Conservation (phyloP, 2,888 invertebrate species). For the Chelonus formosanus region DNA sequence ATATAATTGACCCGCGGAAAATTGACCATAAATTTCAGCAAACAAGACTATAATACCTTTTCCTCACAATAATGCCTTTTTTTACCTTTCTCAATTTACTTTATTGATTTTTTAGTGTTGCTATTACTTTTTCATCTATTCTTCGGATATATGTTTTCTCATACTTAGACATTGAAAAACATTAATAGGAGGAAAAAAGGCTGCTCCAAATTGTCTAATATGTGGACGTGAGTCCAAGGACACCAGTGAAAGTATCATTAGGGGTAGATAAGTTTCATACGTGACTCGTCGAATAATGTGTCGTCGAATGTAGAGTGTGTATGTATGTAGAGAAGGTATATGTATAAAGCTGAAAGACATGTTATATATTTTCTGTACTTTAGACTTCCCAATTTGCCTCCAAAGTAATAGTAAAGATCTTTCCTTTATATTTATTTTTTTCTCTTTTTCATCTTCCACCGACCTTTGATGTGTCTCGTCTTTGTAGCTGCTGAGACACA, state of each 20-base stretch:
- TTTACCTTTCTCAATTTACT: too few relatives aligned
- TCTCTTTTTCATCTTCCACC: not conserved
- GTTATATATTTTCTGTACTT: slow-evolving; percentile 1
- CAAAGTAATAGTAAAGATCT: slow-evolving; percentile 11
- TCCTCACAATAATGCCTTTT: too few relatives aligned
- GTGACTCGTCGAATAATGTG: slow-evolving; percentile 31
- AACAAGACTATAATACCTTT: not conserved
- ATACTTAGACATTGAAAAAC: too few relatives aligned
- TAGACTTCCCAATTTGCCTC: slow-evolving; percentile 28
- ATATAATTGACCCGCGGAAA: slow-evolving; percentile 32
- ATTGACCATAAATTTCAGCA: slow-evolving; percentile 25
- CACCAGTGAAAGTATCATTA: slow-evolving; percentile 32
- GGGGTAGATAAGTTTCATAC: slow-evolving; percentile 34
- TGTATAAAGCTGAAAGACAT: not conserved
- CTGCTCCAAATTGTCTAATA: too few relatives aligned
- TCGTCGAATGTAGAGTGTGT: slow-evolving; percentile 7
- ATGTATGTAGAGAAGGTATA: not conserved
- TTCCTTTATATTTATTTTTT: not conserved
- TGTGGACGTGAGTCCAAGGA: slow-evolving; percentile 19
- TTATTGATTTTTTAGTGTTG: too few relatives aligned
- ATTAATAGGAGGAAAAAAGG: too few relatives aligned
- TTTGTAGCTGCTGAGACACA: slow-evolving; percentile 6
- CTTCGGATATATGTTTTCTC: too few relatives aligned
- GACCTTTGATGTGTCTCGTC: slow-evolving; percentile 1
- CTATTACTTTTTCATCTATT: too few relatives aligned